These are phyloP conservation scores for Centropyge bicolor DNA, from an alignment of 2,797 vertebrate species.

Conservation along the genomic window DNA sequence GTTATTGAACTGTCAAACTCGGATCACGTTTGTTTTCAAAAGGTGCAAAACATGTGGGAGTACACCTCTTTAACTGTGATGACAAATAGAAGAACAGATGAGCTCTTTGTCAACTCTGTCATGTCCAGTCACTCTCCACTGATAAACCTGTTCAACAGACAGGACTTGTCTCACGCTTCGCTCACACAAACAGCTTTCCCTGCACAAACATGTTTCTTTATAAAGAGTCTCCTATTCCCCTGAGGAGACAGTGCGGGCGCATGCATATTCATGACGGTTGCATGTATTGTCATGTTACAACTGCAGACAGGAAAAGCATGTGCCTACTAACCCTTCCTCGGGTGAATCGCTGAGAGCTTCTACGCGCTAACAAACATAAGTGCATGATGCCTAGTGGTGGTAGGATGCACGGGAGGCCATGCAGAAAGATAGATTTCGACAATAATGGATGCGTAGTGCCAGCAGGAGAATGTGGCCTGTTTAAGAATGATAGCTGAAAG, in stretches of 20 bases:
- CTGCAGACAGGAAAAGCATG: conserved; percentile 21
- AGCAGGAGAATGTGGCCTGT: conserved; percentile 53
- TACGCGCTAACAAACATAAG: conserved; percentile 7
- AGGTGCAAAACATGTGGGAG: neutral
- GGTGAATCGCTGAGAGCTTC: neutral
- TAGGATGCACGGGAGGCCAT: conserved; percentile 41
- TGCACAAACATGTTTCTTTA: conserved; percentile 64
- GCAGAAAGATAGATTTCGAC: conserved; percentile 43
- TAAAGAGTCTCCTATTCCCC: conserved; percentile 31
- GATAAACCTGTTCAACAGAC: conserved; percentile 61
- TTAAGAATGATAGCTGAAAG: conserved; percentile 63
- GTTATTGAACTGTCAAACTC: neutral
- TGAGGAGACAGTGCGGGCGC: conserved; percentile 41
- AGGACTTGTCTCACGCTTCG: conserved; percentile 37
- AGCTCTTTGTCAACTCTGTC: conserved; percentile 45
- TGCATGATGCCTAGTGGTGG: conserved; percentile 3
- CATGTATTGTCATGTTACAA: conserved; percentile 62
- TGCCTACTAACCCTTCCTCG: conserved; percentile 7
- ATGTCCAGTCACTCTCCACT: conserved; percentile 44
- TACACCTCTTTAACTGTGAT: conserved; percentile 6
- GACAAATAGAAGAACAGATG: conserved; percentile 43
- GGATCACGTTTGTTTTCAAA: conserved; percentile 25
- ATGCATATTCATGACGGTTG: conserved; percentile 63
- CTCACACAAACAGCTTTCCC: conserved; percentile 39
- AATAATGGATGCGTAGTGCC: conserved; percentile 40